A percentile compares a stretch with the other conserved stretches of the same genome.
Conservation (phyloP, 2,888 invertebrate genomes). For the Latrodectus elegans region DNA sequence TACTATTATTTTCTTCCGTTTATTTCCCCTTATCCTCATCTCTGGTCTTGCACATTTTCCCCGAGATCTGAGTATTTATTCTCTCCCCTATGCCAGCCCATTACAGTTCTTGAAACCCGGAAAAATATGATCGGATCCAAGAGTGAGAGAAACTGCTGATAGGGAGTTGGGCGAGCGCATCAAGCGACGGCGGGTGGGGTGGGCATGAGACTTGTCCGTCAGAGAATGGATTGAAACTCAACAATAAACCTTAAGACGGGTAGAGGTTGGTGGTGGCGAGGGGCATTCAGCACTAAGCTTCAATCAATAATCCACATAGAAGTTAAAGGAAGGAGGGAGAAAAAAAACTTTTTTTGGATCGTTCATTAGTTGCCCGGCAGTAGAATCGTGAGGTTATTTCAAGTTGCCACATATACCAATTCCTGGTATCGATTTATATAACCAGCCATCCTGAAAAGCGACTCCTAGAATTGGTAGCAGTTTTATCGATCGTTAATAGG, state of each 20-base stretch:
- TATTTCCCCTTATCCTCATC: constrained; percentile 1
- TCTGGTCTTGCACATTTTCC: constrained; percentile 8
- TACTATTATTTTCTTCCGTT: background rate
- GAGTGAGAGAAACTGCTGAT: constrained; percentile 10
- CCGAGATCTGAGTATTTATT: background rate
- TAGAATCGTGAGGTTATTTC: constrained; percentile 45
- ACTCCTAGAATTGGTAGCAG: constrained; percentile 50
- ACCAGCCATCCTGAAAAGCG: constrained; percentile 53
- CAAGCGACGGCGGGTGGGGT: constrained; percentile 16
- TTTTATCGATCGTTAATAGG: constrained; percentile 58
- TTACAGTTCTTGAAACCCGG: background rate
- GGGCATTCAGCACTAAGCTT: constrained; percentile 26
- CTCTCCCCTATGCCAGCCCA: background rate
- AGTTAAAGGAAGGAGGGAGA: constrained; percentile 15
- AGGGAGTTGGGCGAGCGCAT: constrained; percentile 47
- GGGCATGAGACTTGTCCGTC: constrained; percentile 9
- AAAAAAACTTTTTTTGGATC: constrained; percentile 44
- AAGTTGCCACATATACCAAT: constrained; percentile 11
- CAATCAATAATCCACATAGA: constrained; percentile 49
- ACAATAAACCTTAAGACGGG: constrained; percentile 47
- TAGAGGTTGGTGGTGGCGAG: constrained; percentile 31
- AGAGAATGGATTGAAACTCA: constrained; percentile 46
- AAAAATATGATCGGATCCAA: background rate
- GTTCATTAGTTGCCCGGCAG: constrained; percentile 43
- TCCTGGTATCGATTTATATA: constrained; percentile 49